Conservation (phyloP, 2,888 invertebrate species). For the Punctoribates punctum region DNA sequence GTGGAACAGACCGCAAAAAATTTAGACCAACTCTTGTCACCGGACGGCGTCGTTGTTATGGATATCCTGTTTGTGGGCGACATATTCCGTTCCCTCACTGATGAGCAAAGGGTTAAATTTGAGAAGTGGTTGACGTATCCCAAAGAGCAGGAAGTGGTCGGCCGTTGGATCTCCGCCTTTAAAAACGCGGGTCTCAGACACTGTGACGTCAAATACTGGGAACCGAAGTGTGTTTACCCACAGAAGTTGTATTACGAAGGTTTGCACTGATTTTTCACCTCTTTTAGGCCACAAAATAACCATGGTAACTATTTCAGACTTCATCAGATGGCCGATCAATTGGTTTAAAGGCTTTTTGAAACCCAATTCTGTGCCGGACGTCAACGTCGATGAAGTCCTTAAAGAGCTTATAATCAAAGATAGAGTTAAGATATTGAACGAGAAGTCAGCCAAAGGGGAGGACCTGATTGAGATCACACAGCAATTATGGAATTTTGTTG, state of each 20-base stretch:
- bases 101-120: not conserved
- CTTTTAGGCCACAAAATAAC: not conserved
- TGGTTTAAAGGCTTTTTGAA: slow-evolving; percentile 32
- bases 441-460: not conserved
- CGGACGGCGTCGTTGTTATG: slow-evolving; percentile 18
- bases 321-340: slow-evolving; percentile 30
- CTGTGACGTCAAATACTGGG: slow-evolving; percentile 21
- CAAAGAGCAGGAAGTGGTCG: slow-evolving; percentile 14
- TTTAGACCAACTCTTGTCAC: slow-evolving; percentile 15
- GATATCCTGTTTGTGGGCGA: slow-evolving; percentile 39
- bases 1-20: slow-evolving; percentile 17
- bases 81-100: not conserved
- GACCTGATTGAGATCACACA: slow-evolving; percentile 19
- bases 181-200: not conserved
- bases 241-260: not conserved
- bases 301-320: not conserved
- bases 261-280: not conserved
- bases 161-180: not conserved
- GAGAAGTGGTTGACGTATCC: slow-evolving; percentile 13
- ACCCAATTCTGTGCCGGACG: not conserved
- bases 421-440: not conserved
- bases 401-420: slow-evolving; percentile 31
- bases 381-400: slow-evolving; percentile 27
- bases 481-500: not conserved
- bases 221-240: not conserved